Percentiles rank a stretch among this genome's conserved stretches.
These are phyloP conservation scores for Aphelinus certus DNA, from an alignment of 1,140 invertebrate species.

Conservation along the genomic window DNA sequence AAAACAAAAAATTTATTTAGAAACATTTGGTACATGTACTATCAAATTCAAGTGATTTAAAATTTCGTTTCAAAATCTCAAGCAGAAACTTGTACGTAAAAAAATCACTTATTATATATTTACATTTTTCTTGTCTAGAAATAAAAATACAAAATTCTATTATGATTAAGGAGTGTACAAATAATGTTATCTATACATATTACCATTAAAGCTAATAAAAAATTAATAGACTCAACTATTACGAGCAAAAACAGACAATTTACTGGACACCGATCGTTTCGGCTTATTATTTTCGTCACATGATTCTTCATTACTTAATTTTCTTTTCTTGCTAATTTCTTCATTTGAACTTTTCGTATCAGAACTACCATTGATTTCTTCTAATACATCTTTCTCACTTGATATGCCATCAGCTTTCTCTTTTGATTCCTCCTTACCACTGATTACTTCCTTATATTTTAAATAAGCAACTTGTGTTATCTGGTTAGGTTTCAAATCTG, in stretches of 20 bases:
- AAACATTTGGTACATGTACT: too few species aligned
- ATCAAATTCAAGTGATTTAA: too few species aligned
- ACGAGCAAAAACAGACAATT: slow-evolving; percentile 46
- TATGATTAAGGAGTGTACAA: too few species aligned
- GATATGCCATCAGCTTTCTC: not conserved
- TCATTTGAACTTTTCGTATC: not conserved
- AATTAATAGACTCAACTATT: slow-evolving; percentile 4
- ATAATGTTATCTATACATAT: too few species aligned
- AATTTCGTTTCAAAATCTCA: too few species aligned
- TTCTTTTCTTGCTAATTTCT: slow-evolving; percentile 34
- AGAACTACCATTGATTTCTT: not conserved
- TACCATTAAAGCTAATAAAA: not conserved
- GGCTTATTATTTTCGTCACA: slow-evolving; percentile 41
- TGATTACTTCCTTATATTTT: slow-evolving; percentile 63
- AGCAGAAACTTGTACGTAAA: too few species aligned
- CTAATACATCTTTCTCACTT: not conserved
- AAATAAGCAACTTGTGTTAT: slow-evolving; percentile 67
- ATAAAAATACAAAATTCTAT: not conserved
- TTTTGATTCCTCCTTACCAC: not conserved
- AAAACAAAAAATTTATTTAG: too few species aligned
- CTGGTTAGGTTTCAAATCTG: slow-evolving; percentile 65
- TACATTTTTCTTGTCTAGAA: not conserved
- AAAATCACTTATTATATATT: slow-evolving; percentile 7
- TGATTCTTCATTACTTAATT: slow-evolving; percentile 30
- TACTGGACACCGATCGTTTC: slow-evolving; percentile 46